Percentiles rank a stretch among this genome's conserved stretches.
phyloP scores from a whole-genome alignment of 2,888 invertebrate species.

The Octodonta nipae region DNA sequence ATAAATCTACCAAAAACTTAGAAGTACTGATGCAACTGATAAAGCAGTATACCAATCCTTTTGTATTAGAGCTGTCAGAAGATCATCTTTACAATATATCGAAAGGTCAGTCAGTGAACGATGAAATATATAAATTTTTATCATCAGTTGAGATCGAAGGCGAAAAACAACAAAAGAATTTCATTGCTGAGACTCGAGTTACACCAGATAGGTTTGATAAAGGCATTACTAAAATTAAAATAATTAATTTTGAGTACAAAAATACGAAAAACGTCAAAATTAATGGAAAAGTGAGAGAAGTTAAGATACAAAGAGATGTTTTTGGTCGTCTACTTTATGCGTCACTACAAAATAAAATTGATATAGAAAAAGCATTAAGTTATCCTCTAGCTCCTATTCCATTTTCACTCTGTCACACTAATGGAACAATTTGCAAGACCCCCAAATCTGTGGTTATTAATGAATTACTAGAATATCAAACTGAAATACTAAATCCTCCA shows the following conservation, averaged over 20 bases:
- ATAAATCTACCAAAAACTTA: constrained; percentile 14
- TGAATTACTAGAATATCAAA: constrained; percentile 14
- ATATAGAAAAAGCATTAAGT: constrained; percentile 18
- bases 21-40: constrained; percentile 11
- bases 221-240: constrained; percentile 18
- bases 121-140: constrained; percentile 18
- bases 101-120: constrained; percentile 15
- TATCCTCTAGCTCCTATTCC: constrained; percentile 17
- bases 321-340: constrained; percentile 8
- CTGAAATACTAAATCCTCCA: constrained; percentile 11
- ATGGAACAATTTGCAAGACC: constrained; percentile 19
- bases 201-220: constrained; percentile 18
- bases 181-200: constrained; percentile 13
- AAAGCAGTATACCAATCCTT: constrained; percentile 17
- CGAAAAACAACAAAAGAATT: constrained; percentile 13
- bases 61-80: constrained; percentile 13
- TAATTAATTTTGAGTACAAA: constrained; percentile 15
- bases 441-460: constrained; percentile 15
- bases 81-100: constrained; percentile 18
- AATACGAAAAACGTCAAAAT: constrained; percentile 18
- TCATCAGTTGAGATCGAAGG: constrained; percentile 16
- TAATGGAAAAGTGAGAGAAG: constrained; percentile 18
- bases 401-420: constrained; percentile 16
- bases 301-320: constrained; percentile 8
- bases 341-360: constrained; percentile 17